Percentiles rank a stretch among this genome's conserved stretches.
Evolutionary conservation across 2,888 invertebrate genomes (phyloP).

Genomic region (Dasypogon diadema): DNA sequence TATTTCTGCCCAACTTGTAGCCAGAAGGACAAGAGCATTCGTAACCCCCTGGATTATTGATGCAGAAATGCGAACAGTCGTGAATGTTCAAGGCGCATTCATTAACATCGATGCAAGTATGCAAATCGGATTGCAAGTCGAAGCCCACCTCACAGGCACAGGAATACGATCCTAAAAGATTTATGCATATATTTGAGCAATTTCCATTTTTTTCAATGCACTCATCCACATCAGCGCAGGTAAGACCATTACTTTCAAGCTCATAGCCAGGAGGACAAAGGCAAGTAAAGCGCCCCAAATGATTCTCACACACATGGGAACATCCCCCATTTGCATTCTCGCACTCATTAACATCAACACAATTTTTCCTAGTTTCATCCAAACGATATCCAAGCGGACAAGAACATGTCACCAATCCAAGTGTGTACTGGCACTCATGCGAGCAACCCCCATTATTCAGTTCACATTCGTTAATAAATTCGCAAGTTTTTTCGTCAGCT

Average conservation of each 20-base stretch:
- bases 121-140: constrained; percentile 64
- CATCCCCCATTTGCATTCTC: constrained; percentile 72
- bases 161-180: constrained; percentile 71
- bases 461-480: constrained; percentile 71
- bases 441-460: constrained; percentile 67
- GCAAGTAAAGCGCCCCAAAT: constrained; percentile 70
- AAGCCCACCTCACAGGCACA: constrained; percentile 71
- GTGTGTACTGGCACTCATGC: constrained; percentile 69
- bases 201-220: constrained; percentile 70
- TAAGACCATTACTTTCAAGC: constrained; percentile 63
- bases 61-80: constrained; percentile 71
- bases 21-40: constrained; percentile 72
- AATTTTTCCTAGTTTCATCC: constrained; percentile 67
- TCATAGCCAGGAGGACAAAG: constrained; percentile 69
- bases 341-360: constrained; percentile 71
- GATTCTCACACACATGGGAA: constrained; percentile 72
- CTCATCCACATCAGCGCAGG: constrained; percentile 72
- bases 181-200: constrained; percentile 72
- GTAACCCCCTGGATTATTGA: constrained; percentile 71
- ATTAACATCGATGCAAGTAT: constrained; percentile 68
- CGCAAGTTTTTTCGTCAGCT: constrained; percentile 62
- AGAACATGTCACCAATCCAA: constrained; percentile 70
- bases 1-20: constrained; percentile 65
- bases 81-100: constrained; percentile 67
- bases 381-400: constrained; percentile 73